These are phyloP conservation scores for Drosophila atroscutellata DNA, from an alignment of 2,888 invertebrate genomes.

Conservation along the genomic window DNA sequence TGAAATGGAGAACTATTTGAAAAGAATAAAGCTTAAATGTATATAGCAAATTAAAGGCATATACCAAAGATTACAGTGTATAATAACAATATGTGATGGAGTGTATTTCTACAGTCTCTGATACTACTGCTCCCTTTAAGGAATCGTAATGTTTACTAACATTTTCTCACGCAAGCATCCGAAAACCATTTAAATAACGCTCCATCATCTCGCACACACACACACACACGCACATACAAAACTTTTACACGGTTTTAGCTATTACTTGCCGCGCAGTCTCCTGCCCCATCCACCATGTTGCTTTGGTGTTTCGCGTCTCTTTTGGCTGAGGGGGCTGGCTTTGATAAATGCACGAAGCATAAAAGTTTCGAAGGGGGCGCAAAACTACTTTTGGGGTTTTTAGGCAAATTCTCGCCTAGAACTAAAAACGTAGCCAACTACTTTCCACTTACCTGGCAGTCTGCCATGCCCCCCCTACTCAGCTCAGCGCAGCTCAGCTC, in stretches of 20 bases:
- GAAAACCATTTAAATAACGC: slow-evolving; percentile 78
- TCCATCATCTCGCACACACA: slow-evolving; percentile 63
- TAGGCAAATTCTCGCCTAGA: slow-evolving; percentile 78
- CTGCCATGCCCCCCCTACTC: slow-evolving; percentile 49
- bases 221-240: slow-evolving; percentile 18
- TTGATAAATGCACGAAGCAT: slow-evolving; percentile 75
- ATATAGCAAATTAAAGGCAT: not conserved
- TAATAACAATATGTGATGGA: not conserved
- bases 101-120: not conserved
- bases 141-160: slow-evolving; percentile 53
- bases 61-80: not conserved
- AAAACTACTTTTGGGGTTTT: slow-evolving; percentile 79
- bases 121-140: not conserved
- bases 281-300: slow-evolving; percentile 29
- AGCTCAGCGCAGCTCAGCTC: not conserved
- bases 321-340: slow-evolving; percentile 43
- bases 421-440: slow-evolving; percentile 74
- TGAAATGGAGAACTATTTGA: no score
- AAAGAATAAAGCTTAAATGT: not conserved
- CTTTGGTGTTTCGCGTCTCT: slow-evolving; percentile 42
- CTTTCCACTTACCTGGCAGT: slow-evolving; percentile 78
- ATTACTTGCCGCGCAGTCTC: not conserved
- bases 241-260: slow-evolving; percentile 60
- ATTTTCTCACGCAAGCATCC: slow-evolving; percentile 74
- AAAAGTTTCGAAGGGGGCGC: slow-evolving; percentile 65